phyloP scores from a whole-genome alignment of 2,113 vertebrate species.

The Halichoeres trimaculatus region DNA sequence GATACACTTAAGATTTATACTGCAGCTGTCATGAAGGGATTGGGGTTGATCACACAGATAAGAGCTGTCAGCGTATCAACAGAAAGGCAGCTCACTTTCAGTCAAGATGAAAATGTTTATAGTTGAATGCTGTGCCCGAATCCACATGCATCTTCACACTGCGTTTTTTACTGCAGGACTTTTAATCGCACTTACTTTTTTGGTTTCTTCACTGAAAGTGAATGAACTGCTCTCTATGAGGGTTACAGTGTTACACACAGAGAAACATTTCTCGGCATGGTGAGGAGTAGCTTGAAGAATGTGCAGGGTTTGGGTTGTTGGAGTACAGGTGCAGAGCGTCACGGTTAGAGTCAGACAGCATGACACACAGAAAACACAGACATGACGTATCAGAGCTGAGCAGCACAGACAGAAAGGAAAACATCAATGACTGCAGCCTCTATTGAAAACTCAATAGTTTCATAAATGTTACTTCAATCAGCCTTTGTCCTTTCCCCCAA shows the following conservation, averaged over 20 bases:
- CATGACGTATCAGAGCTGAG: neutral
- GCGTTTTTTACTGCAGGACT: neutral
- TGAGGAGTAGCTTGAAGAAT: conserved; percentile 15
- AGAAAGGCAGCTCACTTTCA: conserved; percentile 59
- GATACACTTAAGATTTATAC: conserved; percentile 48
- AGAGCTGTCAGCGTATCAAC: conserved; percentile 15
- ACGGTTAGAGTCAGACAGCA: conserved; percentile 8
- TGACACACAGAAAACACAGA: neutral
- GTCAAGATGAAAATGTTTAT: conserved; percentile 13
- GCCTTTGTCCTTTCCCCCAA: neutral
- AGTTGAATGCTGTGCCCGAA: neutral
- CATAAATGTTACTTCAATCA: conserved; percentile 3
- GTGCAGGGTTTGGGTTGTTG: conserved; percentile 20
- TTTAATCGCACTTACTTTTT: neutral
- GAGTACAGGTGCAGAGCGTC: conserved; percentile 32
- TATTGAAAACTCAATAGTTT: neutral
- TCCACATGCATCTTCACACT: neutral
- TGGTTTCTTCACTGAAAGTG: conserved; percentile 59
- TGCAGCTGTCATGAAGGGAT: conserved; percentile 71
- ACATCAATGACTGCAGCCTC: conserved; percentile 34
- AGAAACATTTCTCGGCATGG: conserved; percentile 13
- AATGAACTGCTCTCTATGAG: conserved; percentile 8
- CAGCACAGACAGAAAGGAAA: conserved; percentile 18
- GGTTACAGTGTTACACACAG: conserved; percentile 23
- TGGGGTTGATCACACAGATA: conserved; percentile 46